Evolutionary conservation across 2,888 invertebrate genomes (phyloP), one percentile per base, ranked within the genome.

Genomic region (Bombylius discolor): DNA sequence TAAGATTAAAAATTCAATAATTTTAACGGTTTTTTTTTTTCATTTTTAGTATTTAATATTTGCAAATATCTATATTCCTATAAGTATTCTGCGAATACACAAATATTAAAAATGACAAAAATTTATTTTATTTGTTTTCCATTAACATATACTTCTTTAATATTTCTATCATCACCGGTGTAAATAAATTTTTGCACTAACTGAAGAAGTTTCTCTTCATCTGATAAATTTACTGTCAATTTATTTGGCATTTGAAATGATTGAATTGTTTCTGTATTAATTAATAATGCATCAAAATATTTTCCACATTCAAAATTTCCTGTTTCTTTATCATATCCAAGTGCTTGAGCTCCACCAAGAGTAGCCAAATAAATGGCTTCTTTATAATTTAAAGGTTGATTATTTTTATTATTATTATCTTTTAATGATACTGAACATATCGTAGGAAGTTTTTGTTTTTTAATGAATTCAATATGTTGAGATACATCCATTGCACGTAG

Each of bases 331-430:
- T 83, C 84, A 61, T 93, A 67, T 4, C 81, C 78, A 47, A 94
- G 75, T 33, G 89, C 93, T 87, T 77, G 79, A 57, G 91, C 91
- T 7, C 94, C 92, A 23, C 93, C 92, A 52, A 91, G 72, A 3
- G 94, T 95, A 13, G 91, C 92, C 63, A 94, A 76, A 69, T 85
- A 85, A 68, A 94, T 85, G 0, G 82, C 90, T 62, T 93, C 88
- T 58, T 78, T 79, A 73, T 85, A 89, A 59, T 79, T 79, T 3
- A 92, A 67, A 0, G 84, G 79, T 47, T 70, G 67, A 53, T 72
- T 71, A 12, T 67, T 61, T 7, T 44, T n/a, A 39, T 52, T 12
- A 8, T n/a, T 2, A 32, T 13, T 4, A 59, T 57, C n/a, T 55
- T 51, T 7, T 36, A 47, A 12, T 14, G 14, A 7, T n/a, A 5